These are phyloP conservation scores for Hycleus cichorii DNA, from an alignment of 1,140 invertebrate genomes.

Conservation along the genomic window DNA sequence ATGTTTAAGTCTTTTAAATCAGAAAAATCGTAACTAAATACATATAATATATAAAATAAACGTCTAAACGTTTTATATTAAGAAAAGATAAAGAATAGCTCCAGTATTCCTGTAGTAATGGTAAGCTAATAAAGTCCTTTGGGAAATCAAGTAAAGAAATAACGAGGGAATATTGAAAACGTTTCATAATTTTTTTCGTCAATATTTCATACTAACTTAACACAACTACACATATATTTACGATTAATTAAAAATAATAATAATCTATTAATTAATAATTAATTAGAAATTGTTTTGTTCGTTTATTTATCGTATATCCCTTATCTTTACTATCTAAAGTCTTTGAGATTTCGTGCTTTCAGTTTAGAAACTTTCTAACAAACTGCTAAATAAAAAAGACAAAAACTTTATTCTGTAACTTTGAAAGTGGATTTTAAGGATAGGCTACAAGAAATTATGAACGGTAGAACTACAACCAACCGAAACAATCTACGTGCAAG, in stretches of 20 bases:
- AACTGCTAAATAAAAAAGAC: slow-evolving; percentile 15
- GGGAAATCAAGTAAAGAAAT: slow-evolving; percentile 10
- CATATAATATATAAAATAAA: not conserved
- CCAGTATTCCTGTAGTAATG: slow-evolving; percentile 4
- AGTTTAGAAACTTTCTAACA: slow-evolving; percentile 11
- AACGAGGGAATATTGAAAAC: slow-evolving; percentile 11
- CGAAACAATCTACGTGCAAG: slow-evolving; percentile 2
- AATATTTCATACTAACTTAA: no score
- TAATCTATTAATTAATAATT: no score
- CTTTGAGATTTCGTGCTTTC: slow-evolving; percentile 3
- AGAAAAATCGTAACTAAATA: not conserved
- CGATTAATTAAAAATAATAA: no score
- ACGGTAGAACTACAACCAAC: slow-evolving; percentile 3
- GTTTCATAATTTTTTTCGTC: slow-evolving; percentile 3
- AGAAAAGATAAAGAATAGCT: slow-evolving; percentile 6
- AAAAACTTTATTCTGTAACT: slow-evolving; percentile 6
- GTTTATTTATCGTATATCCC: not conserved
- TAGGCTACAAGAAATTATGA: slow-evolving; percentile 12
- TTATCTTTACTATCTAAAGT: no score
- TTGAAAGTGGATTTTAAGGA: slow-evolving; percentile 15
- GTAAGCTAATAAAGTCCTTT: slow-evolving; percentile 12
- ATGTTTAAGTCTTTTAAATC: slow-evolving; percentile 3
- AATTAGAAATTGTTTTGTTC: not conserved
- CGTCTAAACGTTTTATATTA: slow-evolving; percentile 2
- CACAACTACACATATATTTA: no score